Evolutionary conservation across 1,140 invertebrate genomes (phyloP).

Genomic region (Caenorhabditis remanei): DNA sequence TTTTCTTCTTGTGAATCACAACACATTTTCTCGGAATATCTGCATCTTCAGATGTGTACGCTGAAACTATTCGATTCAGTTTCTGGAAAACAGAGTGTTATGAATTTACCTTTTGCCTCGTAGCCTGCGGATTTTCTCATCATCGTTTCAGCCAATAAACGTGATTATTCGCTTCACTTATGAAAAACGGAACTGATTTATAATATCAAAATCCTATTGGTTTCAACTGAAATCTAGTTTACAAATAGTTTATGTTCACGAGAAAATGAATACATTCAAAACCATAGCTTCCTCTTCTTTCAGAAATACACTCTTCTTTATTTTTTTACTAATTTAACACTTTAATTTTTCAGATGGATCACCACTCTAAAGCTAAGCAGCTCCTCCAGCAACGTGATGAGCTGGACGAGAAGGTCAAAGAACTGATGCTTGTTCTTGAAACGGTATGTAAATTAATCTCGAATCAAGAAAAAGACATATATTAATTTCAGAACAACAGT

Average conservation of each 20-base stretch:
- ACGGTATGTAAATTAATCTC: conserved; percentile 20
- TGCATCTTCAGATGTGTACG: neutral
- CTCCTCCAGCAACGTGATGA: conserved; percentile 57
- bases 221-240: neutral
- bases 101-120: neutral
- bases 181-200: conserved; percentile 7
- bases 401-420: conserved; percentile 50
- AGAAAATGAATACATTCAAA: too few species aligned
- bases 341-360: neutral
- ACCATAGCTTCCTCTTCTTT: too few species aligned
- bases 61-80: neutral
- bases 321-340: too few species aligned
- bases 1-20: conserved; percentile 26
- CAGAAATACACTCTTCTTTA: too few species aligned
- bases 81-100: too few species aligned
- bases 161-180: neutral
- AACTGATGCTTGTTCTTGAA: conserved; percentile 30
- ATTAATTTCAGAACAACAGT: conserved; percentile 52
- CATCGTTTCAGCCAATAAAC: conserved; percentile 33
- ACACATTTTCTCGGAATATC: conserved; percentile 23
- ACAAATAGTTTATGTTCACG: too few species aligned
- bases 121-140: conserved; percentile 36
- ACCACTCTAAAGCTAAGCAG: conserved; percentile 52
- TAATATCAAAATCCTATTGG: too few species aligned
- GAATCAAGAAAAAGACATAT: neutral